Evolutionary conservation across 1,140 invertebrate genomes (phyloP), one percentile per base, ranked within the genome.

Genomic region (Chrysoperla carnea): DNA sequence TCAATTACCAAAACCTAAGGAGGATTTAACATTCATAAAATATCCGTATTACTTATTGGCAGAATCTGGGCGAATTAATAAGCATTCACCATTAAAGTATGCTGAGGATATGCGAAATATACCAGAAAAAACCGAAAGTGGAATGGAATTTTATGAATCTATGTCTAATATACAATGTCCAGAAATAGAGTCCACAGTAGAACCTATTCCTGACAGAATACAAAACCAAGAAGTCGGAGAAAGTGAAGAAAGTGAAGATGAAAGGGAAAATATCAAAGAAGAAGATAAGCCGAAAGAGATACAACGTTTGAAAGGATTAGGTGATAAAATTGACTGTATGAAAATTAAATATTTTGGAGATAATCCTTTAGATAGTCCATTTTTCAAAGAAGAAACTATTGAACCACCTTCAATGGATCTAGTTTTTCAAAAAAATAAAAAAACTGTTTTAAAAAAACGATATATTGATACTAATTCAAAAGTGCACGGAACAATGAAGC

Each of bases 291-390:
- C 51, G 5, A 33, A 52, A 33, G 46, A 60, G 45, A 23, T 52
- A 4, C 64, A 65, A 6, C 58, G 67, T 44, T 48, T 75, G 8
- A 47, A 46, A 37, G 72, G 71, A 8, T 57, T 83, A 8, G 78
- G 78, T 5, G 73, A 81, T 48, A 76, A 75, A 61, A 71, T 84
- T n/a, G 72, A 78, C 46, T 84, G 81, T 52, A 73, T 77, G 13
- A 80, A 78, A 58, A 61, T 61, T 4, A 80, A 78, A 62, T 82
- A 75, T 60, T 83, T 83, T 52, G 81, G 77, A 35, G 58, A 68
- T 37, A 69, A 81, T 58, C 81, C 80, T 4, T 57, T 83, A 40
- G 79, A 84, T 49, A 83, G 71, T 65, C 81, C 81, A 1, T 62
- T 84, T 46, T 84, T 84, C 55, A 58, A 67, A 40, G 78, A 83